Evolutionary conservation across 2,888 invertebrate species (phyloP).

Genomic region (Leptinotarsa juncta): DNA sequence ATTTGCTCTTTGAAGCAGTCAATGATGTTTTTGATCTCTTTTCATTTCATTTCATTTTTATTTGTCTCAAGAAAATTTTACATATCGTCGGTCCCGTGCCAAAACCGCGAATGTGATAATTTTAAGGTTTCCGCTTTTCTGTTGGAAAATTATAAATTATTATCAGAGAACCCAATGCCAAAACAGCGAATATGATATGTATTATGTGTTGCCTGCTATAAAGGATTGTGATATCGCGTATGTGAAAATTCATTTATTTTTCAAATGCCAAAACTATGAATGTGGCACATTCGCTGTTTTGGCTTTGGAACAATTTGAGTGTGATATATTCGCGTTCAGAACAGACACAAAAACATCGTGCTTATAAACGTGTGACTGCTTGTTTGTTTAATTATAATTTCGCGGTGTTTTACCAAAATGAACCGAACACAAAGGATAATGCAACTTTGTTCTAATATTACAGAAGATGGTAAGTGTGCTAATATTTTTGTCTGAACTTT

Average conservation of each 20-base stretch:
- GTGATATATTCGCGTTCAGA: no score
- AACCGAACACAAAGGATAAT: neutral
- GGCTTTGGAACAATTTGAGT: neutral
- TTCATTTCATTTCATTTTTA: no score
- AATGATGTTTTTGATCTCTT: no score
- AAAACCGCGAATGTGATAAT: slow-evolving; percentile 21
- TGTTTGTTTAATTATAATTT: neutral
- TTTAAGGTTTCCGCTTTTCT: slow-evolving; percentile 10
- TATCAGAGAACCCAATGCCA: slow-evolving; percentile 4
- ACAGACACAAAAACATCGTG: no score
- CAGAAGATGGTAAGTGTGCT: slow-evolving; percentile 1
- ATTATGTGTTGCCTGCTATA: slow-evolving; percentile 19
- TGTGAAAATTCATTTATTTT: slow-evolving; percentile 2
- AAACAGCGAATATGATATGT: slow-evolving; percentile 14
- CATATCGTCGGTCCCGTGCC: neutral
- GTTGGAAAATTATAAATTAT: neutral
- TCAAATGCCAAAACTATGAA: slow-evolving; percentile 14
- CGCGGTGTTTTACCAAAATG: neutral
- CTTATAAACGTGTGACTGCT: neutral
- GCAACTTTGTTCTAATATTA: neutral
- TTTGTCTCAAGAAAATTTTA: no score
- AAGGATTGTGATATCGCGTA: slow-evolving; percentile 1
- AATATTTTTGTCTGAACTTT: neutral
- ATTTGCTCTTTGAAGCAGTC: no score
- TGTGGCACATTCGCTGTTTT: slow-evolving; percentile 11